These are phyloP conservation scores for Gastrophysa polygoni DNA, from an alignment of 2,888 invertebrate species.

Conservation along the genomic window DNA sequence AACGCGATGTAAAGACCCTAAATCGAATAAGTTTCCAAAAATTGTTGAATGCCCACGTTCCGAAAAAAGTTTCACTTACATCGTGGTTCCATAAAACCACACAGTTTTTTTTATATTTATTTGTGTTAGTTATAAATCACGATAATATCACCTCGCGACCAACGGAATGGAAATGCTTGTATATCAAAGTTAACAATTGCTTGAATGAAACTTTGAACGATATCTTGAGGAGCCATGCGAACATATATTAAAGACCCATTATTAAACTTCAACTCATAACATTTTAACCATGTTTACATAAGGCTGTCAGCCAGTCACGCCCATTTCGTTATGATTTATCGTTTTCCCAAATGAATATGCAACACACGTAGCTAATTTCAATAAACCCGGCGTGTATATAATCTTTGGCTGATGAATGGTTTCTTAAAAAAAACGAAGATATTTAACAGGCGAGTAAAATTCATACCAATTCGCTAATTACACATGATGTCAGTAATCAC, in stretches of 20 bases:
- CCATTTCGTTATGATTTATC: slow-evolving; percentile 52
- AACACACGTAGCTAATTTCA: slow-evolving; percentile 56
- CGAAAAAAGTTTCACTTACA: too few species aligned
- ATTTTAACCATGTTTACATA: slow-evolving; percentile 46
- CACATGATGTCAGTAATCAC: slow-evolving; percentile 9
- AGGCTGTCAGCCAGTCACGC: slow-evolving; percentile 45
- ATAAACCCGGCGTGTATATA: slow-evolving; percentile 51
- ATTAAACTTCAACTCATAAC: slow-evolving; percentile 48
- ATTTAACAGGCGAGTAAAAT: slow-evolving; percentile 38
- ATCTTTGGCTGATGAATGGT: slow-evolving; percentile 55
- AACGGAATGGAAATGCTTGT: too few species aligned
- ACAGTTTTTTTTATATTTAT: too few species aligned
- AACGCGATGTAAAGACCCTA: too few species aligned
- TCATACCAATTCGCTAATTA: slow-evolving; percentile 32
- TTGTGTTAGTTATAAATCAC: too few species aligned
- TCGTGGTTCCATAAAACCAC: too few species aligned
- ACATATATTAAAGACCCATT: slow-evolving; percentile 45
- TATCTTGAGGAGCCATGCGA: slow-evolving; percentile 19
- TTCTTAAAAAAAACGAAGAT: slow-evolving; percentile 42
- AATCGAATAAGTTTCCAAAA: too few species aligned
- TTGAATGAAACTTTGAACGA: too few species aligned
- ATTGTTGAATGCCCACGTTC: too few species aligned
- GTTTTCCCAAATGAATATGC: slow-evolving; percentile 55
- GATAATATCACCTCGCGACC: too few species aligned
- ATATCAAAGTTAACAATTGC: too few species aligned